Percentiles rank a stretch among this genome's conserved stretches.
phyloP scores from a whole-genome alignment of 2,113 vertebrate species.

The Nematolebias whitei region DNA sequence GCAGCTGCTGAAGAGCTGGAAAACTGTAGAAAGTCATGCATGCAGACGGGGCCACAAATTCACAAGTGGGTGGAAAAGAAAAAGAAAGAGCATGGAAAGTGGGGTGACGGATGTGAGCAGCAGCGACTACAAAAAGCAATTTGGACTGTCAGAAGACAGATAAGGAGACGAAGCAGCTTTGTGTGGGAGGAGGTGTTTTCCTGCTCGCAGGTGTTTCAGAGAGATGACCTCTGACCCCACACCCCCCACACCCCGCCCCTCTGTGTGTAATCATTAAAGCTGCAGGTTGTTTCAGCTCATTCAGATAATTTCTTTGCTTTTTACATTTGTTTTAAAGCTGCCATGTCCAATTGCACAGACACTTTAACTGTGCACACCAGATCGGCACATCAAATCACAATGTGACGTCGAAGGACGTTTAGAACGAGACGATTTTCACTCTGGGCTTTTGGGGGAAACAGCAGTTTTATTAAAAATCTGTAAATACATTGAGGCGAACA shows the following conservation, averaged over 20 bases:
- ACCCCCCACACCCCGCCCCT: neutral
- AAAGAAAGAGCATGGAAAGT: constrained; percentile 2
- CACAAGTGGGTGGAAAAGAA: neutral
- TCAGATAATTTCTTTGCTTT: too few species aligned
- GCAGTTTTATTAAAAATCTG: too few species aligned
- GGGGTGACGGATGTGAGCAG: constrained; percentile 6
- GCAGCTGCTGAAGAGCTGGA: neutral
- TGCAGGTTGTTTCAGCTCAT: neutral
- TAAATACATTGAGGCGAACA: too few species aligned
- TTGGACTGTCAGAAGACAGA: neutral
- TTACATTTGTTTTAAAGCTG: too few species aligned
- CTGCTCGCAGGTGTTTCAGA: constrained; percentile 45
- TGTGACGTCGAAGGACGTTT: too few species aligned
- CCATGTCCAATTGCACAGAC: too few species aligned
- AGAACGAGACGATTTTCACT: too few species aligned
- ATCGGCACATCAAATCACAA: too few species aligned
- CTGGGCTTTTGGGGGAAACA: too few species aligned
- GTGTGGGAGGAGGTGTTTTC: constrained; percentile 4
- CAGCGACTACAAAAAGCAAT: constrained; percentile 7
- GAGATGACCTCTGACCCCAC: constrained; percentile 50
- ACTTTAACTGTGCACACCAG: too few species aligned
- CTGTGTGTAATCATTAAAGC: neutral
- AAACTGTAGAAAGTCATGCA: neutral
- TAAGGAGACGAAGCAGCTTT: neutral
- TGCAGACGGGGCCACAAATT: neutral